Percentiles rank a stretch among this genome's conserved stretches.
Evolutionary conservation across 2,797 vertebrate species (phyloP).

Genomic region (Sciaenops ocellatus): DNA sequence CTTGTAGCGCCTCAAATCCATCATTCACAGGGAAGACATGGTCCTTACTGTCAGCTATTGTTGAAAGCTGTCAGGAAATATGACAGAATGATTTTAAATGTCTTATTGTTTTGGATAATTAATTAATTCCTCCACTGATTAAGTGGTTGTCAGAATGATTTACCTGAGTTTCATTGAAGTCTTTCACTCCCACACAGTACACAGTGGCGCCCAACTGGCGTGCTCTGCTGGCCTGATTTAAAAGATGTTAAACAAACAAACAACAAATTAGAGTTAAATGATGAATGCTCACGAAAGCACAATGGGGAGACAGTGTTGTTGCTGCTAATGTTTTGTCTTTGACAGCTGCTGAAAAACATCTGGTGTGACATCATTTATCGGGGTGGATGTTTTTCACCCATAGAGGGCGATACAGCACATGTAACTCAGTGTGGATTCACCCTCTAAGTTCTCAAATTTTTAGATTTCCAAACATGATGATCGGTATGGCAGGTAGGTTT

Average conservation of each 20-base stretch:
- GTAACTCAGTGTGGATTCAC: not conserved
- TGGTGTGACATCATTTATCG: conserved; percentile 27
- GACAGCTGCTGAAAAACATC: conserved; percentile 39
- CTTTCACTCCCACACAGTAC: conserved; percentile 98
- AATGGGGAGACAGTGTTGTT: not conserved
- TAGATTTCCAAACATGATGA: too few relatives aligned
- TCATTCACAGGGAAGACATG: conserved; percentile 98
- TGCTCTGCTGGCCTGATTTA: conserved; percentile 90
- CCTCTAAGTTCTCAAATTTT: not conserved
- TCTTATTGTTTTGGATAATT: not conserved
- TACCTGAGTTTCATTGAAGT: conserved; percentile 99
- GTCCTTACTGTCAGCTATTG: conserved; percentile 96
- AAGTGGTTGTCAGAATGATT: not conserved
- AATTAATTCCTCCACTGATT: not conserved
- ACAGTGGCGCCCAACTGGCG: conserved; percentile 95
- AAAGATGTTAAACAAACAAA: conserved; percentile 24
- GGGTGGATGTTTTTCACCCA: not conserved
- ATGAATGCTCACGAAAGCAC: not conserved
- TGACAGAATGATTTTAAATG: not conserved
- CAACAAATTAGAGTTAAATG: conserved; percentile 4
- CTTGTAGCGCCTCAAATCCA: conserved; percentile 96
- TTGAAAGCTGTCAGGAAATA: conserved; percentile 88
- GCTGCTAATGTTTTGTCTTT: not conserved
- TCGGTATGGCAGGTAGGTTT: not conserved
- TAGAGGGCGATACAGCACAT: not conserved